A percentile compares a stretch with the other conserved stretches of the same genome.
Evolutionary conservation across 2,113 vertebrate genomes (phyloP).

Genomic region (Leptobrachium ailaonicum): DNA sequence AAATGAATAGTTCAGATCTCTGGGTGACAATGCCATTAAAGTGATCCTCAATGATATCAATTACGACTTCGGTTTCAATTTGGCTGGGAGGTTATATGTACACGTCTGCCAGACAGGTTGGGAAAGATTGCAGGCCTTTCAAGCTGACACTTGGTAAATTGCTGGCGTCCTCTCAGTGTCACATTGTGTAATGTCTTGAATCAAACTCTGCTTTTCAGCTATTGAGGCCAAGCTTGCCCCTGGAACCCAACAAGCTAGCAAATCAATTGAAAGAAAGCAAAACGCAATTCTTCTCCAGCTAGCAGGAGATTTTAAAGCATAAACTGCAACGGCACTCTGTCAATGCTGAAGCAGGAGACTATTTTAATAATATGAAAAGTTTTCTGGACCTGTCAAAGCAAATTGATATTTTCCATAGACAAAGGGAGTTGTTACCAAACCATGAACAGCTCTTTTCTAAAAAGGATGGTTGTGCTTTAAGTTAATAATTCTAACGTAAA

Average conservation of each 20-base stretch:
- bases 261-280: constrained; percentile 58
- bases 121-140: constrained; percentile 57
- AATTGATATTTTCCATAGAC: too few relatives aligned
- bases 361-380: constrained; percentile 57
- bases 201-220: constrained; percentile 57
- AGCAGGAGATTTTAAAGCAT: constrained; percentile 58
- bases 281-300: constrained; percentile 57
- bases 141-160: constrained; percentile 78
- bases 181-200: constrained; percentile 70
- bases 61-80: constrained; percentile 77
- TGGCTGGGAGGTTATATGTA: constrained; percentile 63
- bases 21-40: constrained; percentile 75
- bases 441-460: too few relatives aligned
- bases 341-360: constrained; percentile 54
- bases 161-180: constrained; percentile 79
- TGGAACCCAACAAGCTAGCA: constrained; percentile 58
- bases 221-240: constrained; percentile 61
- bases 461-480: too few relatives aligned
- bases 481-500: too few relatives aligned
- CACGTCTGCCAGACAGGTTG: constrained; percentile 65
- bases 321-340: constrained; percentile 55
- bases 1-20: constrained; percentile 70
- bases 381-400: constrained; percentile 53
- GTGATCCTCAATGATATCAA: constrained; percentile 73
- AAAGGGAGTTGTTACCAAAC: too few relatives aligned